Percentiles rank a stretch among this genome's conserved stretches.
phyloP scores from a whole-genome alignment of 1,140 invertebrate genomes.

The Brachionus rotundiformis region DNA sequence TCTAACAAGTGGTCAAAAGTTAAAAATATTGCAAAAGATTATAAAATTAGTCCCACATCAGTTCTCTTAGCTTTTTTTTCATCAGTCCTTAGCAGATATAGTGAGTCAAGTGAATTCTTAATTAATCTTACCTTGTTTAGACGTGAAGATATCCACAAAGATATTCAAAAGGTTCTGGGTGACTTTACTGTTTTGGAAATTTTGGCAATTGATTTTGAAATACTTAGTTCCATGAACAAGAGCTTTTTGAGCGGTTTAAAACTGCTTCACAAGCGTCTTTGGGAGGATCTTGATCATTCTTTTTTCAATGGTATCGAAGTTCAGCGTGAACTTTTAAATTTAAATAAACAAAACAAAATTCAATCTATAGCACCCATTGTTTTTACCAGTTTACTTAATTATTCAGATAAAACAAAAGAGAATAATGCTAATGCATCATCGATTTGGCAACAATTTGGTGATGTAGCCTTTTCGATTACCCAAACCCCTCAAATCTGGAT shows the following conservation, averaged over 20 bases:
- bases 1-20: not conserved
- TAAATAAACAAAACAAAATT: not conserved
- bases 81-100: not conserved
- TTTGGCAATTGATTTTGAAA: not conserved
- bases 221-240: not conserved
- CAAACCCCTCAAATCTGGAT: slow-evolving; percentile 1
- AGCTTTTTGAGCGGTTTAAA: not conserved
- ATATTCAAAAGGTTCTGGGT: not conserved
- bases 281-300: not conserved
- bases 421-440: not conserved
- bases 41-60: not conserved
- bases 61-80: not conserved
- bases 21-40: not conserved
- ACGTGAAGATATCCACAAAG: not conserved
- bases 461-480: not conserved
- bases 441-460: not conserved
- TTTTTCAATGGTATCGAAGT: not conserved
- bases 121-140: not conserved
- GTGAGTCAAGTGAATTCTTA: not conserved
- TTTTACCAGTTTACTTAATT: not conserved
- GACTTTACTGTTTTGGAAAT: not conserved
- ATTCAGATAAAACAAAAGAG: not conserved
- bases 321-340: not conserved
- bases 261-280: not conserved
- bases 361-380: not conserved